Conservation (phyloP, 2,113 vertebrate species). For the Tapirus terrestris region DNA sequence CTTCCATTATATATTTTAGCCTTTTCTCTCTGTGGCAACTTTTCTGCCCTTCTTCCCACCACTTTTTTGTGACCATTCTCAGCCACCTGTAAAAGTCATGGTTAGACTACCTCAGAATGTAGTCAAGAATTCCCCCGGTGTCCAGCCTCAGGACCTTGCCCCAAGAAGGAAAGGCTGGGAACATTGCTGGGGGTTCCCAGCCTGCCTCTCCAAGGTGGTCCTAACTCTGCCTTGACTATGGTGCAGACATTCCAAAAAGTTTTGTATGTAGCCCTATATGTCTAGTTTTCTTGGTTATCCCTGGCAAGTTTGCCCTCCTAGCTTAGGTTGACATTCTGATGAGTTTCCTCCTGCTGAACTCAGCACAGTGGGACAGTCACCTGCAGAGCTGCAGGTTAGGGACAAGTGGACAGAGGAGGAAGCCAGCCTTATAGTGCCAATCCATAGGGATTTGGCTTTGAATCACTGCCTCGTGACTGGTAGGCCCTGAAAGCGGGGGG, state of each 20-base stretch:
- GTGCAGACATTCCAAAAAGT: not conserved
- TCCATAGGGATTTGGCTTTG: not conserved
- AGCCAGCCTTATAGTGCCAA: not conserved
- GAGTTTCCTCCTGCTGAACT: not conserved
- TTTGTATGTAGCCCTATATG: not conserved
- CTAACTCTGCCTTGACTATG: constrained; percentile 2
- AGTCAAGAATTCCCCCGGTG: not conserved
- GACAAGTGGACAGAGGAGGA: not conserved
- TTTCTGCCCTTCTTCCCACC: not conserved
- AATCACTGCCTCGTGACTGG: constrained; percentile 4
- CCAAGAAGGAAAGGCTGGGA: not conserved
- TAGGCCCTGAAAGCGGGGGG: not conserved
- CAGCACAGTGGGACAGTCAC: not conserved
- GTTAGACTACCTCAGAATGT: constrained; percentile 70
- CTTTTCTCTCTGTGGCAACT: not conserved
- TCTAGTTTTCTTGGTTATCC: not conserved
- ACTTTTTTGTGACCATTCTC: not conserved
- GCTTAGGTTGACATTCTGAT: not conserved
- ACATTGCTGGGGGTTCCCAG: not conserved
- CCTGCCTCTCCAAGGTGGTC: not conserved
- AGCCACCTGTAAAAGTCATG: constrained; percentile 1
- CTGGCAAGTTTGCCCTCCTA: not conserved
- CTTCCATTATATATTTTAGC: not conserved
- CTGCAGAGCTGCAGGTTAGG: not conserved
- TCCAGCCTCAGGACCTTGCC: not conserved